Percentiles rank a stretch among this genome's conserved stretches.
Evolutionary conservation across 2,113 vertebrate species (phyloP).

Genomic region (Falco punctatus): DNA sequence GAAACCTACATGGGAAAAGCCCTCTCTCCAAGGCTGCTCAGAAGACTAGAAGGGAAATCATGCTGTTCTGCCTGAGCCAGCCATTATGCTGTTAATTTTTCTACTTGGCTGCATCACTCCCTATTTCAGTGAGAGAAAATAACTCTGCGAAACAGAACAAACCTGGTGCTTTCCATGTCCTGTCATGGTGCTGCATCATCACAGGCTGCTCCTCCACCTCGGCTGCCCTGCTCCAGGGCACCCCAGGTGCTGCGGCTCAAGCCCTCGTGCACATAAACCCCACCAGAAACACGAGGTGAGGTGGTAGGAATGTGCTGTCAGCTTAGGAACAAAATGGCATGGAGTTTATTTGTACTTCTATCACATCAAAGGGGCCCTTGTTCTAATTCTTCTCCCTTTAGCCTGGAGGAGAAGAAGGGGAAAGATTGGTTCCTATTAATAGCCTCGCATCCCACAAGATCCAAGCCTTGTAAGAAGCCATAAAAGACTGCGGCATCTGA

Average conservation of each 20-base stretch:
- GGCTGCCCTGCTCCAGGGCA: not conserved
- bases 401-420: conserved; percentile 46
- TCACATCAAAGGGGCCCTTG: conserved; percentile 56
- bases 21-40: not conserved
- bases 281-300: not conserved
- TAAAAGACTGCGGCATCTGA: conserved; percentile 52
- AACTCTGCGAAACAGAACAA: not conserved
- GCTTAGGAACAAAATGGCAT: not conserved
- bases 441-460: conserved; percentile 59
- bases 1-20: not conserved
- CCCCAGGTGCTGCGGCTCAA: not conserved
- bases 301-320: not conserved
- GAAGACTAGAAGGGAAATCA: not conserved
- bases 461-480: conserved; percentile 34
- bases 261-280: not conserved
- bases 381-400: conserved; percentile 48
- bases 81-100: not conserved
- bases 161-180: not conserved
- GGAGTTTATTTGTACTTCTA: conserved; percentile 27
- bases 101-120: not conserved
- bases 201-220: not conserved
- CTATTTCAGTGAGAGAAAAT: not conserved
- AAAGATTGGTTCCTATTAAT: conserved; percentile 65
- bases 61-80: not conserved
- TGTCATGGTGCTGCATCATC: too few species aligned